Evolutionary conservation across 1,140 invertebrate species (phyloP).

Genomic region (Carcinoscorpius rotundicauda): DNA sequence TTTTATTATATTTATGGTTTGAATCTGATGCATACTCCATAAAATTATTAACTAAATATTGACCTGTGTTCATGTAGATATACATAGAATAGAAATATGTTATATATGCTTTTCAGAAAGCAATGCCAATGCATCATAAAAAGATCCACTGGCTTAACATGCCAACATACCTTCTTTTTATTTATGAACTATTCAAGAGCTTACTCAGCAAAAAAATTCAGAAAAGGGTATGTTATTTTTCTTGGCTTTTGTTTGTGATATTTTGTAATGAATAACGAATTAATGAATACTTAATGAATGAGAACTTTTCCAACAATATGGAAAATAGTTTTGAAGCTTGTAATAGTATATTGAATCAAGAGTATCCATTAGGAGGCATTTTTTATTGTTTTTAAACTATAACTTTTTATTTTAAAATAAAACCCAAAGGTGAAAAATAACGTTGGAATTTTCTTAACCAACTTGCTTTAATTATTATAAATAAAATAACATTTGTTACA

Average conservation of each 20-base stretch:
- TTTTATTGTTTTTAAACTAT: background rate
- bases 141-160: constrained; percentile 71
- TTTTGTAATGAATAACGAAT: background rate
- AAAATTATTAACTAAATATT: no score
- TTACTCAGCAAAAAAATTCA: constrained; percentile 67
- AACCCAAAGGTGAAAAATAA: no score
- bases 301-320: background rate
- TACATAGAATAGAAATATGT: no score
- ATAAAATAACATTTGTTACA: no score
- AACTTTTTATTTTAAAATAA: background rate
- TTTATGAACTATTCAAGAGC: constrained; percentile 63
- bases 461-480: no score
- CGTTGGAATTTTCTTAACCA: no score
- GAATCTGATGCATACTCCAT: no score
- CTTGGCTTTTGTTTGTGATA: background rate
- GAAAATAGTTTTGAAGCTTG: background rate
- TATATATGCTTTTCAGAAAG: constrained; percentile 45
- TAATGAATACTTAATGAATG: background rate
- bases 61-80: no score
- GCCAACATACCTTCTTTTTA: constrained; percentile 54
- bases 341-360: background rate
- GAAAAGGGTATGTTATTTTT: constrained; percentile 46
- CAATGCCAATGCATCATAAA: constrained; percentile 75
- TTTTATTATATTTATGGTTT: no score
- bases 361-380: background rate